These are phyloP conservation scores for Brachionus rotundiformis DNA, from an alignment of 1,140 invertebrate genomes.

Conservation along the genomic window DNA sequence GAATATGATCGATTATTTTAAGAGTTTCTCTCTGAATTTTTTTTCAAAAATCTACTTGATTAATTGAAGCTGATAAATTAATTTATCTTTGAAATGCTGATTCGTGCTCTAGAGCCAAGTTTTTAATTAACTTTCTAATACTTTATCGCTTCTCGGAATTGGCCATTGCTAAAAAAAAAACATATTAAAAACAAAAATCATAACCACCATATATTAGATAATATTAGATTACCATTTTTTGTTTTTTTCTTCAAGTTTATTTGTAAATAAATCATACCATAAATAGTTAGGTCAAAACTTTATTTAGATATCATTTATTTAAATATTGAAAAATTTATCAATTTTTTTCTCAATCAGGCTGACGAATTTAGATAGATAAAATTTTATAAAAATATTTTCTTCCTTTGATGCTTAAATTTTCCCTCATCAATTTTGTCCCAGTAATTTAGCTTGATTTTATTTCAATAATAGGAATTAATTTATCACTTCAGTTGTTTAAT, in stretches of 20 bases:
- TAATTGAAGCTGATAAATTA: slow-evolving; percentile 4
- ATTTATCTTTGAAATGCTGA: slow-evolving; percentile 2
- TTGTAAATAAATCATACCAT: neutral
- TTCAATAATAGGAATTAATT: too few species aligned
- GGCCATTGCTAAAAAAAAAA: neutral
- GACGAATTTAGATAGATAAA: neutral
- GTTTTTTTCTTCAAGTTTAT: neutral
- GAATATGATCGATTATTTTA: neutral
- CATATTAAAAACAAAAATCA: too few species aligned
- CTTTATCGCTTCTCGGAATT: neutral
- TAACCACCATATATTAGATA: neutral
- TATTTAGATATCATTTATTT: neutral
- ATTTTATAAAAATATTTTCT: too few species aligned
- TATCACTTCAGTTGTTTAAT: too few species aligned
- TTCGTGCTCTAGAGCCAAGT: neutral
- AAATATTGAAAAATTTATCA: neutral
- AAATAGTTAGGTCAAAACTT: neutral
- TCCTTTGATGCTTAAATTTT: too few species aligned
- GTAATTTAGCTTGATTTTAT: too few species aligned
- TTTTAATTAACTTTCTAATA: slow-evolving; percentile 1
- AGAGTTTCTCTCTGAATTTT: neutral
- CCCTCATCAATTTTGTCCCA: too few species aligned
- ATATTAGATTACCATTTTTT: slow-evolving; percentile 10
- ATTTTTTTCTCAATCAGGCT: neutral
- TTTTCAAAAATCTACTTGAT: neutral